Evolutionary conservation across 2,888 invertebrate species (phyloP).

Genomic region (Thereva nobilitata): DNA sequence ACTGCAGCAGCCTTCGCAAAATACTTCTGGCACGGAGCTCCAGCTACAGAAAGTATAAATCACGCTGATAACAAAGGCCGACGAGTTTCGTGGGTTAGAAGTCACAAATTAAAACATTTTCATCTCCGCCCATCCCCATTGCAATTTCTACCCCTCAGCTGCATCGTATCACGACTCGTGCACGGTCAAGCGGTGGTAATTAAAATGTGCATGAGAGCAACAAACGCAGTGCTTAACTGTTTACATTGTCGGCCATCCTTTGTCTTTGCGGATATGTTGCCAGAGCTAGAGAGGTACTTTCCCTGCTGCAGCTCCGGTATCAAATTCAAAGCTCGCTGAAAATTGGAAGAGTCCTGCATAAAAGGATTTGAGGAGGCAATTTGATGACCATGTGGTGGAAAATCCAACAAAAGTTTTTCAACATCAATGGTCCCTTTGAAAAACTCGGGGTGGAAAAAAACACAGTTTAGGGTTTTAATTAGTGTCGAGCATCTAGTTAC

Average conservation of each 20-base stretch:
- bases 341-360: not conserved
- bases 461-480: constrained; percentile 22
- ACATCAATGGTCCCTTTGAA: constrained; percentile 6
- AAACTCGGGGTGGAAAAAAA: not conserved
- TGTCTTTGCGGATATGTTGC: not conserved
- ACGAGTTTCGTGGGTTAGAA: not conserved
- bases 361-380: not conserved
- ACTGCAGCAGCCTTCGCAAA: too few species aligned
- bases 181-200: constrained; percentile 20
- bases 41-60: not conserved
- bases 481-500: constrained; percentile 18
- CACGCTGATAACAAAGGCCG: constrained; percentile 9
- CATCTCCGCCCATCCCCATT: not conserved
- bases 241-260: constrained; percentile 5
- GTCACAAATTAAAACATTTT: constrained; percentile 12
- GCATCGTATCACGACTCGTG: not conserved
- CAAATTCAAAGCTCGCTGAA: not conserved
- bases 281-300: not conserved
- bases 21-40: too few species aligned
- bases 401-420: constrained; percentile 6
- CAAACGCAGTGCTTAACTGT: constrained; percentile 9
- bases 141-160: not conserved
- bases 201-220: constrained; percentile 16
- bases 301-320: not conserved
- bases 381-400: not conserved